Base-by-base conservation (phyloP, 2,888 invertebrate species). In the Xestia ashworthii region DNA sequence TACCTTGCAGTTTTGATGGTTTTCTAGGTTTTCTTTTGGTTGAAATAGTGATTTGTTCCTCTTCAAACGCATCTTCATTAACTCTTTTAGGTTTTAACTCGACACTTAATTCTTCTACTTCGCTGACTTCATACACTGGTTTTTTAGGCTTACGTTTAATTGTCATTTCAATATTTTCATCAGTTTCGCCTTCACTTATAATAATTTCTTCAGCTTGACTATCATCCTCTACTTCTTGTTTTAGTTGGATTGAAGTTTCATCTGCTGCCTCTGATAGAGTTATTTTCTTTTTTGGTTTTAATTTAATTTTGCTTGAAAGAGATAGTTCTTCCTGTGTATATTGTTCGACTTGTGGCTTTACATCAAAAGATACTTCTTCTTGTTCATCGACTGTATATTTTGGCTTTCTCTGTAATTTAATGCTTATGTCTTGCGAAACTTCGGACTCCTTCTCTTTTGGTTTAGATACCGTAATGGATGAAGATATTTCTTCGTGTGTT, bases 271-370 rank as follows among this genome's bases (percentile, higher is more conserved):
- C 98, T 44, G 97, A 97, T 89, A 97, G 96, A 14, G 97, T 97
- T 25, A 96, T 94, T 74, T 97, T 97, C 87, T 97, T 97, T 91
- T 97, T 97, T 82, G 97, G 97, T 90, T 97, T 98, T 53, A 98
- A 89, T 93, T 97, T 97, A 44, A 98, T 97, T 93, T 98, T 98
- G 84, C 98, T 98, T 0, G 98, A 97, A 95, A 98, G 97, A 19
- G 98, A 98, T 81, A 98, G 96, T 91, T 98, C 98, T 96, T 98
- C 98, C 92, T 97, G 97, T 69, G 97, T 97, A 89, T 97, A 98
- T 74, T 94, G 94, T 53, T 95, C 95, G 46, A 88, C 88, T 86
- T 92, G 92, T 25, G 95, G 91, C 88, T 95, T 97, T 0, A 97
- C 88, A 77, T 97, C 96, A 89, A 94, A 97, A 80, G 89, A 93